These are phyloP conservation scores for Pristionchus japonicus DNA, from an alignment of 2,888 invertebrate genomes.

Conservation along the genomic window DNA sequence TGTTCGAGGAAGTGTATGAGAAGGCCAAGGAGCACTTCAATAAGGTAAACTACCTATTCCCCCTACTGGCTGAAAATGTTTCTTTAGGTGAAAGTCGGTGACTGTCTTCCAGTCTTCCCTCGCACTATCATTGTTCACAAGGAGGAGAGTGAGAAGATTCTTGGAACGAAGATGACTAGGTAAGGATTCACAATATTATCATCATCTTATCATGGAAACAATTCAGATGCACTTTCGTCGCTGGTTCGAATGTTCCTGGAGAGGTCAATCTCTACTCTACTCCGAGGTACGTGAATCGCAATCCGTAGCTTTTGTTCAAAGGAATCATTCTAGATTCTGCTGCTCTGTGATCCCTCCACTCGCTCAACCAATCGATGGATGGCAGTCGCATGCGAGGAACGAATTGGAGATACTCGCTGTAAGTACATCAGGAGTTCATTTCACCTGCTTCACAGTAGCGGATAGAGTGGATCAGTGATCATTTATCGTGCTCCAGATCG, in stretches of 20 bases:
- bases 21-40: background rate
- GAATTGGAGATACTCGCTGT: background rate
- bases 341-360: background rate
- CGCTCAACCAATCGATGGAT: background rate
- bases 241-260: background rate
- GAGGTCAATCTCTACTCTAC: background rate
- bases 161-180: background rate
- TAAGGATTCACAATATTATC: background rate
- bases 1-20: background rate
- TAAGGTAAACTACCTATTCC: background rate
- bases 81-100: background rate
- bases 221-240: background rate
- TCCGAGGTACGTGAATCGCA: background rate
- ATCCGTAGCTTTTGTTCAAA: background rate
- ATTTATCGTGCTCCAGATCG: too few species aligned
- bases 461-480: too few species aligned
- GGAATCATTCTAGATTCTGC: background rate
- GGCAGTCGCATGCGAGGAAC: background rate
- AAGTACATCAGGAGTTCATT: background rate
- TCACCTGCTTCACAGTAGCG: too few species aligned
- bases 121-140: background rate
- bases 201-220: background rate
- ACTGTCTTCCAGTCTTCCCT: background rate
- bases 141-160: background rate
- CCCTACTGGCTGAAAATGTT: background rate